Evolutionary conservation across 2,113 vertebrate genomes (phyloP), one percentile per base, ranked within the genome.

Genomic region (Nothocercus julius): DNA sequence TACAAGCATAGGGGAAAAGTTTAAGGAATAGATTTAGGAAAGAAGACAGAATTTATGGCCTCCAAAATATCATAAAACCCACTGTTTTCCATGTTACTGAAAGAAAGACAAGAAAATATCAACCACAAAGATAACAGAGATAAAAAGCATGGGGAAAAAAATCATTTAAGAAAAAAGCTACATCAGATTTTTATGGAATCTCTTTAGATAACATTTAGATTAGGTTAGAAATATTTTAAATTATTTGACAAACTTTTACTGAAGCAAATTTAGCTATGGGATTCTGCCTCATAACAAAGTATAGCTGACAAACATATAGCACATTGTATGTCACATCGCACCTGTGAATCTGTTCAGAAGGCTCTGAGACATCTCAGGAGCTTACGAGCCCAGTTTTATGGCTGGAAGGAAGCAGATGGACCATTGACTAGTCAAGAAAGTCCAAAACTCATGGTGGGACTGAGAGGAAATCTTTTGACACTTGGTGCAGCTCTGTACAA

Each of bases 361-460:
- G 58, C 15, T 15, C 25, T 70, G 22, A 0, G 1, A 22, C 16
- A 54, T 36, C 21, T 45, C 45, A n/a, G 3, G 7, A 88, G 42
- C 18, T 3, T 36, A 17, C 49, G 14, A 75, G n/a, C 18, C 18
- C 1, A 4, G 20, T 75, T 81, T 73, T 8, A 25, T 1, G 4
- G 42, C 16, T 42, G 30, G 73, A 74, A 36, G 19, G 10, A 36
- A 19, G 13, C 3, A 4, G 27, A 74, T 13, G 64, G 72, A 62
- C 3, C 38, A 47, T 53, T 85, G 59, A 73, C 30, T 10, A 49
- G 20, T 30, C 11, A 17, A 36, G 47, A 19, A 38, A 80, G 17
- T 34, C 21, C 27, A 85, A 69, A 19, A 14, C 7, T 15, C 3
- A 53, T 0, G 1, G 5, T 0, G 11, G 25, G 32, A 58, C 28